Conservation (phyloP, 2,797 vertebrate genomes). For the Anguilla anguilla region DNA sequence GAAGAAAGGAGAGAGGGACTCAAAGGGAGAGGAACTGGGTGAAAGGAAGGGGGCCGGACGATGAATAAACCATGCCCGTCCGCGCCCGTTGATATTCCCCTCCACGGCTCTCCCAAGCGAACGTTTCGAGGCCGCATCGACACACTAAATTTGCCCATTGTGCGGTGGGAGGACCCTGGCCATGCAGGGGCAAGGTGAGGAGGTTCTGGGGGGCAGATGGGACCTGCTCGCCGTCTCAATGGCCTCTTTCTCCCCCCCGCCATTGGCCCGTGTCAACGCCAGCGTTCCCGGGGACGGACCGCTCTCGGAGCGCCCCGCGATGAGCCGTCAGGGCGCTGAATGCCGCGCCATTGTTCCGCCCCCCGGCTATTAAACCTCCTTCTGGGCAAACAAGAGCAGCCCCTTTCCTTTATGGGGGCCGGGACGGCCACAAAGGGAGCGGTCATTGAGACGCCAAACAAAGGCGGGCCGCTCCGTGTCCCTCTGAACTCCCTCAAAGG, state of each 20-base stretch:
- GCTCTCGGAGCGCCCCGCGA: conserved; percentile 78
- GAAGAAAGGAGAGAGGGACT: conserved; percentile 55
- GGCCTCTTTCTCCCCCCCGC: conserved; percentile 65
- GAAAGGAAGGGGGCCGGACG: conserved; percentile 48
- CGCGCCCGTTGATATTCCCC: conserved; percentile 51
- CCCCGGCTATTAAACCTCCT: conserved; percentile 83
- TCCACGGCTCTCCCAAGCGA: conserved; percentile 54
- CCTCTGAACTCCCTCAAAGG: conserved; percentile 83
- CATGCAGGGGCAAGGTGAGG: conserved; percentile 73
- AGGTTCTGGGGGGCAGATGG: conserved; percentile 71
- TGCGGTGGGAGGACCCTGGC: conserved; percentile 59
- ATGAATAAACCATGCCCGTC: conserved; percentile 64
- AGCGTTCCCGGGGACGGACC: conserved; percentile 78
- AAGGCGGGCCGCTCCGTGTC: conserved; percentile 77
- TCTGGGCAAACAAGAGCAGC: conserved; percentile 86
- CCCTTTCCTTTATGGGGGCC: conserved; percentile 80
- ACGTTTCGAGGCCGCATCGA: conserved; percentile 49
- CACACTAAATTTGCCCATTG: conserved; percentile 58
- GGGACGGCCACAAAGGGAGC: conserved; percentile 81
- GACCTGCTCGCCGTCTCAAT: conserved; percentile 73
- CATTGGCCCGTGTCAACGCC: conserved; percentile 86
- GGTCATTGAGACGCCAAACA: conserved; percentile 77
- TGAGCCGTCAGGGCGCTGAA: conserved; percentile 76
- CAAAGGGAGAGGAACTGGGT: conserved; percentile 46
- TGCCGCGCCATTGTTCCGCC: conserved; percentile 82